Evolutionary conservation across 2,797 vertebrate species (phyloP).

Genomic region (Amblyopsis hoosieri): DNA sequence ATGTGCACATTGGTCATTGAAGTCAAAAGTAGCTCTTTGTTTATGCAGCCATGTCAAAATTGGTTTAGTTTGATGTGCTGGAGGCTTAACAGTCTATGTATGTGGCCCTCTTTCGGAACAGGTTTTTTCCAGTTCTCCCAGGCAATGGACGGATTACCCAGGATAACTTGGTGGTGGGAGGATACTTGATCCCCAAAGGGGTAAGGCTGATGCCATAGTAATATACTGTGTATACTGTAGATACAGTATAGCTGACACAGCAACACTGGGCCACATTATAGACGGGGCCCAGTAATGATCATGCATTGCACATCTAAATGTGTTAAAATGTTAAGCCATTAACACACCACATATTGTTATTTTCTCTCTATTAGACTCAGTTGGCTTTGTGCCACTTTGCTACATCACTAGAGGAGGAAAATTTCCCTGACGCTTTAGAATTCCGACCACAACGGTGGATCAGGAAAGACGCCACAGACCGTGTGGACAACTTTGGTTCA

Average conservation of each 20-base stretch:
- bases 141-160: conserved; percentile 91
- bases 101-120: conserved; percentile 64
- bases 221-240: not conserved
- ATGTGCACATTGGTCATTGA: too few relatives aligned
- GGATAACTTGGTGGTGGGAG: conserved; percentile 88
- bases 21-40: too few relatives aligned
- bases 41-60: not conserved
- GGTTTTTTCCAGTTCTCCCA: conserved; percentile 91
- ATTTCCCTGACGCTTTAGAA: conserved; percentile 77
- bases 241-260: not conserved
- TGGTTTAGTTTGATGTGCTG: conserved; percentile 5
- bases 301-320: conserved; percentile 38
- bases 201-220: conserved; percentile 69
- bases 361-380: conserved; percentile 80
- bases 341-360: conserved; percentile 1
- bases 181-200: conserved; percentile 93
- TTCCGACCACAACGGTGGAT: conserved; percentile 90
- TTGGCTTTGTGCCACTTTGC: conserved; percentile 91
- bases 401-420: conserved; percentile 86
- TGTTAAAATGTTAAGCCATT: conserved; percentile 13
- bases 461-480: conserved; percentile 80
- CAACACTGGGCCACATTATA: conserved; percentile 14
- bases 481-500: conserved; percentile 91
- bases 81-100: conserved; percentile 57
- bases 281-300: conserved; percentile 32